Evolutionary conservation across 1,140 invertebrate genomes (phyloP).

Genomic region (Neodiprion pinetum): DNA sequence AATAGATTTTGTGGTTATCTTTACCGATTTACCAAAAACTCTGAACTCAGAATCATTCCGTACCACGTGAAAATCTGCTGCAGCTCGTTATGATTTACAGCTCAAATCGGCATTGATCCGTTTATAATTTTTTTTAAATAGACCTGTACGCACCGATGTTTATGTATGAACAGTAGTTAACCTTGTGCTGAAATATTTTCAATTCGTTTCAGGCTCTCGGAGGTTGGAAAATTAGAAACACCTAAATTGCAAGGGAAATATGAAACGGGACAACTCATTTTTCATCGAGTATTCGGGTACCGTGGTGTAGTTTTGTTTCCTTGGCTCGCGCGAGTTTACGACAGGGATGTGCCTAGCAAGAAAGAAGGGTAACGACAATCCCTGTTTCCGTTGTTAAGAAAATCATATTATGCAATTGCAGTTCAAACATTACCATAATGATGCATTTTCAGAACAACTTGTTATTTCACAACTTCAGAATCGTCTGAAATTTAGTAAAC

Average conservation of each 20-base stretch:
- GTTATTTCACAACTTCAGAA: too few species aligned
- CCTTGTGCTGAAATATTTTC: not conserved
- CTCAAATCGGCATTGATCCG: not conserved
- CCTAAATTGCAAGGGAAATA: conserved; percentile 90
- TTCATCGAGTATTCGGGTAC: conserved; percentile 96
- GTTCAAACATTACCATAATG: too few species aligned
- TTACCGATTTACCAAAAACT: not conserved
- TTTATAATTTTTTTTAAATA: conserved; percentile 5
- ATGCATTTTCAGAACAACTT: too few species aligned
- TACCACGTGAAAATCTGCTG: not conserved
- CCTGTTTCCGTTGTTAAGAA: too few species aligned
- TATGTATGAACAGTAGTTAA: not conserved
- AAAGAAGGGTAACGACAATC: conserved; percentile 45
- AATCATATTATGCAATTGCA: too few species aligned
- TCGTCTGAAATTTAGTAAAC: too few species aligned
- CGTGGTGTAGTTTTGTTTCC: conserved; percentile 94
- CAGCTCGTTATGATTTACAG: not conserved
- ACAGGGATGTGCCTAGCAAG: conserved; percentile 79
- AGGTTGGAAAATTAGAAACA: conserved; percentile 80
- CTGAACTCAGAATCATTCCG: not conserved
- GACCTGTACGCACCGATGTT: conserved; percentile 7
- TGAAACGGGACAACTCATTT: conserved; percentile 93
- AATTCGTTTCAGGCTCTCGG: conserved; percentile 68
- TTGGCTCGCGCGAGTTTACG: conserved; percentile 93
- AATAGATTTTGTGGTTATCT: not conserved